Evolutionary conservation across 2,113 vertebrate species (phyloP), one percentile per base, ranked within the genome.

Genomic region (Delphinus delphis): DNA sequence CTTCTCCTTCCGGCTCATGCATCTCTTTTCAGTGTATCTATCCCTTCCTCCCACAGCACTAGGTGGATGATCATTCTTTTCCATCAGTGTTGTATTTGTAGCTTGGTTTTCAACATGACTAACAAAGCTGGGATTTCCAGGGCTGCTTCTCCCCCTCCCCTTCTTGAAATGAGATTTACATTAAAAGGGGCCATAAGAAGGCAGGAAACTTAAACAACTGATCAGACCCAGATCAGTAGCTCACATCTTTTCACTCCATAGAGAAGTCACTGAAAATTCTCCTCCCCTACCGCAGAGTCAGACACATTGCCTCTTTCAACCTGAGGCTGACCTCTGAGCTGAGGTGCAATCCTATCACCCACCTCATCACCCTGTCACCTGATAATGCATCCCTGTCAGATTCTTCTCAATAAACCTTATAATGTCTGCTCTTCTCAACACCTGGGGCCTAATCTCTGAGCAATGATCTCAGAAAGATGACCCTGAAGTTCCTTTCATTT

Each of bases 401-500:
- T 79, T 91, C 79, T 84, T 95, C 63, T 50, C 60, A 63, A 73
- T 94, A 93, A 96, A 87, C 53, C 50, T 89, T 63, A 28, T 93
- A 94, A 95, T 80, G 12, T 71, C 90, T 95, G 15, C 20, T 87
- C 33, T 92, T 92, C 88, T 89, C 83, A 93, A 93, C 86, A 95
- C 62, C 85, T 97, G 95, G 63, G 67, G 83, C 79, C 87, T 87
- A 65, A 77, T 55, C 81, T 73, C 41, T 26, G 33, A 94, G 47
- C 84, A 90, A 50, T 83, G 77, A 85, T 94, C 73, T 98, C 73
- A 96, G 88, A 92, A 92, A 89, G 79, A 93, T 60, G 33, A 90
- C 44, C 55, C 73, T 50, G 31, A 91, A 20, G 31, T 91, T 85
- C n/a, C 28, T 91, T 91, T 94, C 88, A 55, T 97, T 80, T 95